phyloP scores from a whole-genome alignment of 2,113 vertebrate genomes.

The Lophius piscatorius region DNA sequence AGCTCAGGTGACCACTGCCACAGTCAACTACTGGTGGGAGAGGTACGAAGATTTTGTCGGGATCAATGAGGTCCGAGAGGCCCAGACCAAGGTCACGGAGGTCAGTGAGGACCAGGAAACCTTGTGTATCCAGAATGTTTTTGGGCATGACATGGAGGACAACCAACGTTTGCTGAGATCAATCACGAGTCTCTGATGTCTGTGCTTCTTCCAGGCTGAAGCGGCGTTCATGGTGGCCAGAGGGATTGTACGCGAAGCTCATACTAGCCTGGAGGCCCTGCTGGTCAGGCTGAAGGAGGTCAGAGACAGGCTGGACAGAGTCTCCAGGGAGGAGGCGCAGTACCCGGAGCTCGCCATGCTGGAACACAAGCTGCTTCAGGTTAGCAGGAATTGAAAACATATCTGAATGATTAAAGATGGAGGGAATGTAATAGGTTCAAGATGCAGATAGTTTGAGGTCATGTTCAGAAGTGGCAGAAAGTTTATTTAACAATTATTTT shows the following conservation, averaged over 20 bases:
- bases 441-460: not conserved
- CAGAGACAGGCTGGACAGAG: conserved; percentile 91
- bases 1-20: conserved; percentile 67
- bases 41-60: conserved; percentile 96
- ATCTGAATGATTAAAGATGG: too few relatives aligned
- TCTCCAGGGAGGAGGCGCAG: conserved; percentile 91
- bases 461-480: not conserved
- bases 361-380: conserved; percentile 96
- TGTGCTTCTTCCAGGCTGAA: conserved; percentile 85
- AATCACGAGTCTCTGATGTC: not conserved
- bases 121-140: not conserved
- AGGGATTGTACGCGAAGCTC: conserved; percentile 90
- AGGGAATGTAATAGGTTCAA: not conserved
- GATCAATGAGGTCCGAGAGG: conserved; percentile 89
- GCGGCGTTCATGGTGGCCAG: conserved; percentile 94
- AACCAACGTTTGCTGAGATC: not conserved
- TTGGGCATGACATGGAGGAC: too few relatives aligned
- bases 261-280: conserved; percentile 84
- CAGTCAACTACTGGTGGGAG: conserved; percentile 87
- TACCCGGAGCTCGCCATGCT: conserved; percentile 93
- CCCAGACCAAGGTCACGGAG: conserved; percentile 92
- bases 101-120: conserved; percentile 70
- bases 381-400: conserved; percentile 36
- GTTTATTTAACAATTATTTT: too few relatives aligned
- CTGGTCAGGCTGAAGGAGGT: conserved; percentile 90